phyloP scores from a whole-genome alignment of 2,888 invertebrate species.

The Brenthis daphne region DNA sequence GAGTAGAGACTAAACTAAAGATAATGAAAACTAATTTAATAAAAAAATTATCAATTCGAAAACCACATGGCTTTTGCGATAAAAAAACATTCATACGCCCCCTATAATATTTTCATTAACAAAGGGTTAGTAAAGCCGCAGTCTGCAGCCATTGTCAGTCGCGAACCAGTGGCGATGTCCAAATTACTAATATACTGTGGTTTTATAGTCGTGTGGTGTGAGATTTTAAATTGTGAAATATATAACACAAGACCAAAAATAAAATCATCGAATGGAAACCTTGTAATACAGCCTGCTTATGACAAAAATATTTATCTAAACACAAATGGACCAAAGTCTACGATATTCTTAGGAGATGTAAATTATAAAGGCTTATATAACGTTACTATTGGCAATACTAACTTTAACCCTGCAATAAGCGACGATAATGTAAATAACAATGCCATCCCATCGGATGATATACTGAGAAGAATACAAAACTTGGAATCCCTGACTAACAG shows the following conservation, averaged over 20 bases:
- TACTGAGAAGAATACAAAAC: conserved; percentile 55
- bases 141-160: conserved; percentile 18
- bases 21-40: too few species aligned
- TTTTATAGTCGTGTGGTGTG: conserved; percentile 50
- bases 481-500: conserved; percentile 52
- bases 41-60: background rate
- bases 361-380: conserved; percentile 79
- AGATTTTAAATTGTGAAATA: conserved; percentile 74
- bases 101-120: conserved; percentile 10
- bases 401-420: conserved; percentile 24
- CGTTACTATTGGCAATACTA: conserved; percentile 49
- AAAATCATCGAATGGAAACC: conserved; percentile 87
- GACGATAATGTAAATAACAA: conserved; percentile 42
- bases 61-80: conserved; percentile 13
- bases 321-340: conserved; percentile 85
- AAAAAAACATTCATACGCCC: conserved; percentile 12
- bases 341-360: conserved; percentile 86
- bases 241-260: conserved; percentile 82
- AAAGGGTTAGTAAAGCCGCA: conserved; percentile 12
- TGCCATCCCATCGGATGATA: conserved; percentile 45
- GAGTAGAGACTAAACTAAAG: too few species aligned
- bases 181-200: conserved; percentile 47
- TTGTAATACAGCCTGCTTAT: conserved; percentile 89
- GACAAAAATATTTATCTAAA: conserved; percentile 90
- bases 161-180: conserved; percentile 54